These are phyloP conservation scores for Sphaerophoria rueppellii DNA, from an alignment of 2,888 invertebrate species.

Conservation along the genomic window DNA sequence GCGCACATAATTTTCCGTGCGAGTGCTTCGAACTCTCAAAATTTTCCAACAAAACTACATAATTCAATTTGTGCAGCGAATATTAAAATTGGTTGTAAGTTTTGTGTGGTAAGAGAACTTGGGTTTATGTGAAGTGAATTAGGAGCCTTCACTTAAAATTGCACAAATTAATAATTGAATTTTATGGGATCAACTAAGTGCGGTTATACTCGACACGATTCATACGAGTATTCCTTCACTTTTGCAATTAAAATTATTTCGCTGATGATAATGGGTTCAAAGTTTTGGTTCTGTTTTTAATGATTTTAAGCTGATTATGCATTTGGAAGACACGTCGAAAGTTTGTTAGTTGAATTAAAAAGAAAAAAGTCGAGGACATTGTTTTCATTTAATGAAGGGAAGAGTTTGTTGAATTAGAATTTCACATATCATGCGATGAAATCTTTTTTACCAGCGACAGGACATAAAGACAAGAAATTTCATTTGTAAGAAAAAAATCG, in stretches of 20 bases:
- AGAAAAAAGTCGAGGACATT: background rate
- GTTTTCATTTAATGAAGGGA: too few species aligned
- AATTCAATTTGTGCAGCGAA: slow-evolving; percentile 66
- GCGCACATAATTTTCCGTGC: slow-evolving; percentile 69
- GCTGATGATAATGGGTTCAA: background rate
- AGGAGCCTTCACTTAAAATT: slow-evolving; percentile 55
- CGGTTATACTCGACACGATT: background rate
- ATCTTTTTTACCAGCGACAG: too few species aligned
- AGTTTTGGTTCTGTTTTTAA: slow-evolving; percentile 9
- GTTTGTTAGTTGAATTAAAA: slow-evolving; percentile 28
- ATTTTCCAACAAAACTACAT: slow-evolving; percentile 48
- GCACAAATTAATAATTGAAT: slow-evolving; percentile 73
- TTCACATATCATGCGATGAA: background rate
- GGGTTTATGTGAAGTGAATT: slow-evolving; percentile 55
- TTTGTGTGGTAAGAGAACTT: background rate
- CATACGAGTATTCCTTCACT: background rate
- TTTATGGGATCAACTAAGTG: slow-evolving; percentile 55
- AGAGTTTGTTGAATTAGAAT: too few species aligned
- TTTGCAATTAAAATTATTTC: background rate
- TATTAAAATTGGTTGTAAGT: slow-evolving; percentile 46
- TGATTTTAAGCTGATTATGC: slow-evolving; percentile 1
- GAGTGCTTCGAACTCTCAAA: slow-evolving; percentile 62
- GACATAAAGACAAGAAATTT: too few species aligned
- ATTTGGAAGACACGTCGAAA: background rate
- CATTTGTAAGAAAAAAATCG: too few species aligned